Conservation (phyloP, 1,140 invertebrate species). For the Riptortus pedestris region DNA sequence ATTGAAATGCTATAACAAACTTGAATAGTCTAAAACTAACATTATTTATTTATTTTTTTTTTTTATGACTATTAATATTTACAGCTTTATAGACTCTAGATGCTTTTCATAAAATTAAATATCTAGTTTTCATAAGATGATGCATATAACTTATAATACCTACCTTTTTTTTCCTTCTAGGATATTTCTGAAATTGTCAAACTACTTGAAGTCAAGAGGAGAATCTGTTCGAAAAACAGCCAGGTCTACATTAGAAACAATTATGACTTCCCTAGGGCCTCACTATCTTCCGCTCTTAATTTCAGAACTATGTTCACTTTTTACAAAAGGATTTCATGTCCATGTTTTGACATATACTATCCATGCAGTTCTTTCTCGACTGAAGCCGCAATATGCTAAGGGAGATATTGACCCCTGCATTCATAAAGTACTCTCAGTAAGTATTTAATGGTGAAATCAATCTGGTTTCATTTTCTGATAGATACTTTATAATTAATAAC, state of each 20-base stretch:
- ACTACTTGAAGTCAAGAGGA: conserved; percentile 79
- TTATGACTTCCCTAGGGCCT: conserved; percentile 75
- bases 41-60: too few relatives aligned
- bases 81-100: too few relatives aligned
- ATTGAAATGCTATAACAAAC: too few relatives aligned
- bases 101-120: too few relatives aligned
- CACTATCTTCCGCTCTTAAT: conserved; percentile 67
- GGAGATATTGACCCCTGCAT: conserved; percentile 70
- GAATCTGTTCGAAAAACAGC: conserved; percentile 75
- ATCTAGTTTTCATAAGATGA: too few relatives aligned
- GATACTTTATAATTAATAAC: conserved; percentile 61
- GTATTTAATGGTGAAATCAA: neutral
- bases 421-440: neutral
- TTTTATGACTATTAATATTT: too few relatives aligned
- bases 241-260: conserved; percentile 78
- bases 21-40: too few relatives aligned
- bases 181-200: conserved; percentile 79
- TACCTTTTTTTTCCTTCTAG: conserved; percentile 43
- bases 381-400: conserved; percentile 53
- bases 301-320: conserved; percentile 64
- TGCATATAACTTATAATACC: too few relatives aligned
- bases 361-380: conserved; percentile 63
- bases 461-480: neutral
- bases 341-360: conserved; percentile 86
- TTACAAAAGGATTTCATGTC: conserved; percentile 84